Evolutionary conservation across 2,888 invertebrate species (phyloP).

Genomic region (Ormyrus nitidulus): DNA sequence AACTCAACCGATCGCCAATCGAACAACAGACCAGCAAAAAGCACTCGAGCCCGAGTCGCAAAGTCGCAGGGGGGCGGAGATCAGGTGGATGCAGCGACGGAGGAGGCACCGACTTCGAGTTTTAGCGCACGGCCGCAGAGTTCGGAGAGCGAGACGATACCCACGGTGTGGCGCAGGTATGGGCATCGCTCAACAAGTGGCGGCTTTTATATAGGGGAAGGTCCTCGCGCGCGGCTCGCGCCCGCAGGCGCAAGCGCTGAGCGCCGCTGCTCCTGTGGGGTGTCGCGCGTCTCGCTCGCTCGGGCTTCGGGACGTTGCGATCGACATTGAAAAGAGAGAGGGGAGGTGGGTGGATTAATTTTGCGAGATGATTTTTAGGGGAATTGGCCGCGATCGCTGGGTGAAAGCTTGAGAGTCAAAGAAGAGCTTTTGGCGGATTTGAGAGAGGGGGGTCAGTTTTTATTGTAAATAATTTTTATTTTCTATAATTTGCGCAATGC

Average conservation of each 20-base stretch:
- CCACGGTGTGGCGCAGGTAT: constrained; percentile 69
- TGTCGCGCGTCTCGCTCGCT: not conserved
- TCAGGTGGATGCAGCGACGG: not conserved
- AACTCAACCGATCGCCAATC: not conserved
- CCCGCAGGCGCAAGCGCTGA: no score
- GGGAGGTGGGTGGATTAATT: no score
- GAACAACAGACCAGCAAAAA: not conserved
- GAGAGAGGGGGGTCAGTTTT: no score
- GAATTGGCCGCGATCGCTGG: no score
- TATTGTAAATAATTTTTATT: no score
- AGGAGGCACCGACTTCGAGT: not conserved
- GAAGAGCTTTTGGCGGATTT: no score
- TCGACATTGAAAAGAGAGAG: no score
- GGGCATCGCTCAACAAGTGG: constrained; percentile 74
- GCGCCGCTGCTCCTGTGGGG: constrained; percentile 54
- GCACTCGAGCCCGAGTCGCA: not conserved
- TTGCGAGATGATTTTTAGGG: no score
- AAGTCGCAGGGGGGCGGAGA: not conserved
- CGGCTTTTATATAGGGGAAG: constrained; percentile 71
- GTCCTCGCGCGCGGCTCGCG: not conserved
- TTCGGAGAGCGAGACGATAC: constrained; percentile 59
- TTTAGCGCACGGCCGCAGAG: not conserved
- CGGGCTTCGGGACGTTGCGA: no score
- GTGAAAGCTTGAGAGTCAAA: no score
- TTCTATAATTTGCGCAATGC: no score